Base-by-base conservation (phyloP, 2,888 invertebrate genomes). In the Athalia circularis region DNA sequence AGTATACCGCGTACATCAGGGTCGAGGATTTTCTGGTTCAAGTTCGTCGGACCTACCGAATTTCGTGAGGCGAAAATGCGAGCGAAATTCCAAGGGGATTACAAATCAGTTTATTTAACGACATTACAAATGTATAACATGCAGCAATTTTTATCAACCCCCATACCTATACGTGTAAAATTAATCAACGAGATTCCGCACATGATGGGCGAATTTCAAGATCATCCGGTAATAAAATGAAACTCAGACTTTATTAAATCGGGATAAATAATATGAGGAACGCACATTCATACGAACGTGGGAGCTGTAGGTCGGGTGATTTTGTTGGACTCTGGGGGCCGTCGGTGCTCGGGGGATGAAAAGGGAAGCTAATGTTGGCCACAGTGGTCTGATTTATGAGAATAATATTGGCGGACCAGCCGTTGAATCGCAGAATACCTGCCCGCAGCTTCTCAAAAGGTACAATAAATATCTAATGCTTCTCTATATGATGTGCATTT, bases 301-400 rank as follows among this genome's bases (percentile, higher is more conserved):
- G 29, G 29, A 29, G 80, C 76, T 61, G 68, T 54, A 4, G 8
- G 52, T 68, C 52, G n/a, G 52, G 29, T n/a, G 9, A 50, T 68
- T 50, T 15, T 43, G 54, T 29, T 68, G 29, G 65, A 8, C 52
- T 61, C 6, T n/a, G 13, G 3, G 15, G 11, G 52, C 54, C 9
- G 11, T 54, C 61, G 54, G 78, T 74, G 76, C 79, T 62, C 81
- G 80, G 85, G 59, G 50, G 7, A n/a, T 8, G 72, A 61, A 45
- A 86, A 85, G 84, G 81, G 82, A 81, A 84, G 85, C 86, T 87
- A 87, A 87, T 86, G 85, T 81, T 82, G 80, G 80, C 82, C 84
- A 83, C 81, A 84, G 85, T 85, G 83, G 84, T 84, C 83, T 86
- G 87, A 88, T 88, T 88, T 88, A 88, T 88, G 84, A 80, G 80